Percentiles rank a stretch among this genome's conserved stretches.
Conservation (phyloP, 2,113 vertebrate genomes). For the Puntigrus tetrazona region DNA sequence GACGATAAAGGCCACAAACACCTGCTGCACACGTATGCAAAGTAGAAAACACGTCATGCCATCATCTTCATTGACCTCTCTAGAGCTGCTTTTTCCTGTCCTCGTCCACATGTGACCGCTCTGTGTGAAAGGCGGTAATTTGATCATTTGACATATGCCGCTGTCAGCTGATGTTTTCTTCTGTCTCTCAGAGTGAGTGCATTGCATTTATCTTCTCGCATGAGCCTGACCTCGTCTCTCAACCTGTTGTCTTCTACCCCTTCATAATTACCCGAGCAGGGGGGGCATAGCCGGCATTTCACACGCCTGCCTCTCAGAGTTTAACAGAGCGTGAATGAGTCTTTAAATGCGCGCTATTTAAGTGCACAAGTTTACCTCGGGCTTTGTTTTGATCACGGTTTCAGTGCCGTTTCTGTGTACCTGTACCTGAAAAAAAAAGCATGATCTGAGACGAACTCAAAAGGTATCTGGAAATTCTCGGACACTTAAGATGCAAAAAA, state of each 20-base stretch:
- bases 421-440: not conserved
- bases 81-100: not conserved
- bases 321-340: constrained; percentile 27
- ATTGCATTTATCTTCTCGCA: constrained; percentile 46
- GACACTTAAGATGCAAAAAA: not conserved
- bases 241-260: constrained; percentile 54
- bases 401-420: not conserved
- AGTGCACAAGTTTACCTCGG: constrained; percentile 8
- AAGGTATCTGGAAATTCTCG: not conserved
- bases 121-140: constrained; percentile 45
- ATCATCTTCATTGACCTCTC: constrained; percentile 39
- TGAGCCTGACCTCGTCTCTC: constrained; percentile 51
- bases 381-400: not conserved
- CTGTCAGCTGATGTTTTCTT: constrained; percentile 41
- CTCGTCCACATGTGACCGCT: not conserved
- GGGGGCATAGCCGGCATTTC: constrained; percentile 33
- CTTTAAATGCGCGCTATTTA: constrained; percentile 17
- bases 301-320: constrained; percentile 28
- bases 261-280: constrained; percentile 40
- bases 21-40: constrained; percentile 29
- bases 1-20: constrained; percentile 5
- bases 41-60: constrained; percentile 12
- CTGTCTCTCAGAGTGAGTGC: constrained; percentile 43
- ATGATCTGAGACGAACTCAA: not conserved
- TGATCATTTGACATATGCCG: constrained; percentile 45